Base-by-base conservation (phyloP, 2,888 invertebrate species). In the Shargacucullia verbasci region DNA sequence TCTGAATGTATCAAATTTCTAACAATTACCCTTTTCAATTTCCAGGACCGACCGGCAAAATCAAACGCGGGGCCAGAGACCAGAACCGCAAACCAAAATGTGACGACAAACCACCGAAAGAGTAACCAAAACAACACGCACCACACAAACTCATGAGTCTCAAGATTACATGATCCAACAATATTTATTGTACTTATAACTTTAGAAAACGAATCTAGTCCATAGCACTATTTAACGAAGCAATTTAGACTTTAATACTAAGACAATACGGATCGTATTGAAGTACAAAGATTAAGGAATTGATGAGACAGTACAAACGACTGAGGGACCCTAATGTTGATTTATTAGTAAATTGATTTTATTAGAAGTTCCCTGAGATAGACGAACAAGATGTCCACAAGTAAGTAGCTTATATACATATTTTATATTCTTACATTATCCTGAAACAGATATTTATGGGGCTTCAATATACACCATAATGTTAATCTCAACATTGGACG, bases 91-190 rank as follows among this genome's bases (percentile, higher is more conserved):
- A 64, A 71, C 62, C 88, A 92, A 87, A 83, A 93, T 93, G 93
- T 94, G 87, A 94, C 92, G 92, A 92, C 93, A 93, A 89, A 91
- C 92, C 92, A 92, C 93, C 94, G 89, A 91, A 74, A 70, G 49
- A 78, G 58, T 77, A 80, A 84, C 84, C 86, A 87, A 90, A 88
- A 81, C 79, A 84, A 81, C 77, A 83, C 59, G 74, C 77, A 78
- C 77, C 76, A 84, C 82, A 83, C 85, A 90, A 83, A 92, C 87
- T 90, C 90, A 92, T 90, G 91, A 88, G 75, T 90, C 91, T 80
- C 78, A 85, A 86, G 91, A 89, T 89, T 83, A 91, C 92, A 91
- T 93, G 92, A 93, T 90, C 83, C 84, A 82, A 82, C 84, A 73
- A 71, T 89, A 91, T 91, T 92, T 91, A 92, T 89, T 89, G 80